Evolutionary conservation across 2,113 vertebrate species (phyloP), one percentile per base, ranked within the genome.

Genomic region (Tetraodon nigroviridis): DNA sequence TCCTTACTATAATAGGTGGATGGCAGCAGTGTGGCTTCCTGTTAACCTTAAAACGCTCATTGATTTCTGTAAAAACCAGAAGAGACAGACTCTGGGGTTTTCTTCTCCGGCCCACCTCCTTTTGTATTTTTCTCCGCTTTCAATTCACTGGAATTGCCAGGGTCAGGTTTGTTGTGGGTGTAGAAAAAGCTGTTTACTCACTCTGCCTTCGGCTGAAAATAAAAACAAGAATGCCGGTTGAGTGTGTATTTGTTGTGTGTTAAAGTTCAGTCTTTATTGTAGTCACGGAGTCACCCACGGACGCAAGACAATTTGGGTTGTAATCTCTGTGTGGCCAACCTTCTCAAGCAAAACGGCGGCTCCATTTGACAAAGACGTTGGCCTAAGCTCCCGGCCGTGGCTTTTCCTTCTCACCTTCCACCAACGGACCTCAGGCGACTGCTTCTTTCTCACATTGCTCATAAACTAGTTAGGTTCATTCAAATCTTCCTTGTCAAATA

Each of bases 401-500:
- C 73, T 75, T 79, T 69, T 51, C 69, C 75, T 73, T 72, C 59
- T 66, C 71, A 73, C 76, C 73, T 77, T 74, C 73, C 55, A 69
- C 62, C 45, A 44, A 62, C 63, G 73, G 64, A 66, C 67, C 81
- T 85, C 52, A 70, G 70, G 64, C 51, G 62, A 67, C 79, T 46
- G 53, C 46, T 68, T 73, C 14, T 65, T 90, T 88, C 85, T 89
- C 49, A 47, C 70, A 51, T 64, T 64, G 72, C 80, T 72, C 79
- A 87, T 87, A 79, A 65, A 88, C 87, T 88, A 87, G 87, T 84
- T 82, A 81, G 85, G 89, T 87, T 58, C 88, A 90, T 90, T 83
- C 81, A 84, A 80, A 90, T 86, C 89, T 90, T 83, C 88, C 87
- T 90, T 87, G 86, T 90, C 89, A 90, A 85, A 89, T 86, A 87